Percentiles rank a stretch among this genome's conserved stretches.
phyloP scores from a whole-genome alignment of 2,888 invertebrate species.

The Pterostichus madidus region DNA sequence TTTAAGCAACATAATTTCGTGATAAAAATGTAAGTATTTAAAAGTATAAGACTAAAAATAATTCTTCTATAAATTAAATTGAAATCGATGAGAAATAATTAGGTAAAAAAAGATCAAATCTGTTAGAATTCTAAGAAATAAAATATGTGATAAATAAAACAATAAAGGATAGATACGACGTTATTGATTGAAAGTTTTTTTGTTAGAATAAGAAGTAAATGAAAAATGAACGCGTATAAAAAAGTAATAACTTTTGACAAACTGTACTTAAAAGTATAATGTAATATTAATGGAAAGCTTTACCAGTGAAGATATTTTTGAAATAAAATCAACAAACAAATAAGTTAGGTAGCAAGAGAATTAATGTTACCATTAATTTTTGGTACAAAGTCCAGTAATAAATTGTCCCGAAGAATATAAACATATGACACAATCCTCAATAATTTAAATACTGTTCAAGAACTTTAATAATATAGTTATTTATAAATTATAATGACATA shows the following conservation, averaged over 20 bases:
- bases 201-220: constrained; percentile 45
- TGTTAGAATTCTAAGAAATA: constrained; percentile 7
- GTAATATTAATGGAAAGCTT: constrained; percentile 18
- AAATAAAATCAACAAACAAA: constrained; percentile 5
- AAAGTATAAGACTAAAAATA: too few relatives aligned
- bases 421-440: constrained; percentile 1
- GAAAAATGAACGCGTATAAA: constrained; percentile 38
- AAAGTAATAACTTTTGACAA: constrained; percentile 35
- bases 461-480: constrained; percentile 7
- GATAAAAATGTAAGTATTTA: too few relatives aligned
- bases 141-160: constrained; percentile 44
- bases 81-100: constrained; percentile 14
- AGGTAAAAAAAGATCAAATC: constrained; percentile 24
- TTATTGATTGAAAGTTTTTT: constrained; percentile 45
- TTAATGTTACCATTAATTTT: background rate
- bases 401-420: background rate
- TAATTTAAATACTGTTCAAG: background rate
- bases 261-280: too few relatives aligned
- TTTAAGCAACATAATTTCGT: background rate
- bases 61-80: constrained; percentile 14
- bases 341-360: constrained; percentile 11
- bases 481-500: constrained; percentile 11
- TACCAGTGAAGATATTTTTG: background rate
- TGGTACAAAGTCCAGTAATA: constrained; percentile 21
- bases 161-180: constrained; percentile 37